Percentiles rank a stretch among this genome's conserved stretches.
Evolutionary conservation across 1,140 invertebrate genomes (phyloP).

Genomic region (Chironomus striatipennis): DNA sequence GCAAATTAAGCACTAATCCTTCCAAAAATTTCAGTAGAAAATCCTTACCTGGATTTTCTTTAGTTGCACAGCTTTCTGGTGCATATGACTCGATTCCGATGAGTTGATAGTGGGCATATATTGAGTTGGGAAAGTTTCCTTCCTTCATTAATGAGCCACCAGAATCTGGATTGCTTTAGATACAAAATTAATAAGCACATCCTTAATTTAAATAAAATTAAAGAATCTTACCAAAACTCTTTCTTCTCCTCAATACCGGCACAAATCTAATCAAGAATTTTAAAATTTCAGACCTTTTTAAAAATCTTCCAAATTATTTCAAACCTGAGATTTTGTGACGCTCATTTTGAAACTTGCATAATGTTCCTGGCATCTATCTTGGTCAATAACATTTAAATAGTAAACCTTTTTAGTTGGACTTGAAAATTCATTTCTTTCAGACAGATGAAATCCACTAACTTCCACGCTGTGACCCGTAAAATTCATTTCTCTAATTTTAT

Average conservation of each 20-base stretch:
- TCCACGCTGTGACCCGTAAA: constrained; percentile 40
- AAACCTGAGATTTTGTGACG: neutral
- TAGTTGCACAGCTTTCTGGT: too few species aligned
- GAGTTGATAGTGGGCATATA: too few species aligned
- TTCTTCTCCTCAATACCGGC: neutral
- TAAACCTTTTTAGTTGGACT: constrained; percentile 44
- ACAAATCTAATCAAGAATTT: neutral
- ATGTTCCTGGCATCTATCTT: neutral
- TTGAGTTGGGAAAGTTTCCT: too few species aligned
- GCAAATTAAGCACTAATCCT: too few species aligned
- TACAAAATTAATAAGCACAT: neutral
- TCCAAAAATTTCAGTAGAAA: too few species aligned
- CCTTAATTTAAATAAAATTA: too few species aligned
- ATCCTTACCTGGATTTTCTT: too few species aligned
- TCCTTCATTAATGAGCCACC: too few species aligned
- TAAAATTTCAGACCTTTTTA: neutral
- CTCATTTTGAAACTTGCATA: neutral
- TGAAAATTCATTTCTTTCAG: constrained; percentile 39
- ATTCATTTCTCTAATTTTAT: constrained; percentile 32
- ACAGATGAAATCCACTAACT: constrained; percentile 58
- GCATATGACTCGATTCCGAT: too few species aligned
- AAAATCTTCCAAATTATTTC: too few species aligned
- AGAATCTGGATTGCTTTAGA: too few species aligned
- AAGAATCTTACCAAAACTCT: neutral
- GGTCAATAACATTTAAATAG: neutral